These are phyloP conservation scores for Parotia lawesii DNA, from an alignment of 2,113 vertebrate species.

Conservation along the genomic window DNA sequence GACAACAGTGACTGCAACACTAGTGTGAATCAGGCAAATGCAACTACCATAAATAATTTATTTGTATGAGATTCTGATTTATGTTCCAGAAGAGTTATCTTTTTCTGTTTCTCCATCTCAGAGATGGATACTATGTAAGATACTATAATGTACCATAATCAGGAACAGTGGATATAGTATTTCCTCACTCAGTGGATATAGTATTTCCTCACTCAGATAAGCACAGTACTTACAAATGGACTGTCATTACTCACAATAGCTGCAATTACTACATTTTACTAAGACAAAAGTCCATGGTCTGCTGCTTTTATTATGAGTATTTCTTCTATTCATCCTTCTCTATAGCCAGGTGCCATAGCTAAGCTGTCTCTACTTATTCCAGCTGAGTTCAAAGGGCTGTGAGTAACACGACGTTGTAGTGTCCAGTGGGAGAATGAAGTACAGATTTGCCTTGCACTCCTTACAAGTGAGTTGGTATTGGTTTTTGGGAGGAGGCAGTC, in stretches of 20 bases:
- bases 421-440: neutral
- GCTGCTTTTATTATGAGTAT: neutral
- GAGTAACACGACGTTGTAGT: neutral
- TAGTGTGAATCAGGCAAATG: neutral
- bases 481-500: neutral
- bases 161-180: neutral
- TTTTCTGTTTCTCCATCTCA: neutral
- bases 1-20: neutral
- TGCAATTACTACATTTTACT: neutral
- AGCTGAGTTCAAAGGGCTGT: neutral
- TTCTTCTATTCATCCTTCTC: neutral
- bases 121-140: neutral
- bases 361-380: neutral
- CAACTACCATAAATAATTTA: neutral
- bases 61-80: neutral
- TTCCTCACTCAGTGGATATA: neutral
- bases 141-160: neutral
- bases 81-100: neutral
- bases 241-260: neutral
- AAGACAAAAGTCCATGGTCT: neutral
- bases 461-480: neutral
- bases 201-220: neutral
- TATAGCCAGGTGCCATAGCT: neutral
- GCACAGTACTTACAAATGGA: neutral
- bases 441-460: neutral